Conservation (phyloP, 2,888 invertebrate species). For the Drosophila merina region DNA sequence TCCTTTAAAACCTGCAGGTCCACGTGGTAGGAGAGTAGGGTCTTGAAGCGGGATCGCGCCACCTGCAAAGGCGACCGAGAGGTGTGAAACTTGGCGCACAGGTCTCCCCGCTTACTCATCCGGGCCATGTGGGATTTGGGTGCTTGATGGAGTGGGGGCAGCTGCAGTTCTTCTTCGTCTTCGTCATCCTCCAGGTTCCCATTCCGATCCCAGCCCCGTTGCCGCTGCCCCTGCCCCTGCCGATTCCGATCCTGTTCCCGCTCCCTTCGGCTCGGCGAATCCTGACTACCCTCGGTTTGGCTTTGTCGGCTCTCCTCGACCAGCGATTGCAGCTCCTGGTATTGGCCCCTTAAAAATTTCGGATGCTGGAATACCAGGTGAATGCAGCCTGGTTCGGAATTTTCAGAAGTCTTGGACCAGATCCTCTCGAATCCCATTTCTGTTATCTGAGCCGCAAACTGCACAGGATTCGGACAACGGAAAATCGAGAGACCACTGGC, state of each 20-base stretch:
- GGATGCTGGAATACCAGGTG: conserved; percentile 27
- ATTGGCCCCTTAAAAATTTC: conserved; percentile 12
- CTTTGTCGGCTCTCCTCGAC: background rate
- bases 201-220: background rate
- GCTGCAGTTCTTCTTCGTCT: background rate
- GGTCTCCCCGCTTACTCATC: conserved; percentile 29
- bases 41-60: conserved; percentile 40
- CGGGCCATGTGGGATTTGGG: conserved; percentile 1
- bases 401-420: background rate
- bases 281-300: background rate
- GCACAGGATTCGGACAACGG: conserved; percentile 11
- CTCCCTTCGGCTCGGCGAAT: no score
- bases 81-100: conserved; percentile 7
- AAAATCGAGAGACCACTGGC: conserved; percentile 34
- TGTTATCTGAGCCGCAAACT: conserved; percentile 27
- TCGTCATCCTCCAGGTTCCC: background rate
- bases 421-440: conserved; percentile 36
- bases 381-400: background rate
- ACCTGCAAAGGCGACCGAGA: conserved; percentile 32
- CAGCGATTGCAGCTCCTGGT: conserved; percentile 9
- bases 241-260: background rate
- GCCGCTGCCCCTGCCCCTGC: background rate
- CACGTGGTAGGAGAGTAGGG: conserved; percentile 30
- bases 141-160: background rate
- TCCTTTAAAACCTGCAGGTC: conserved; percentile 36